Conservation (phyloP, 2,113 vertebrate species). For the Upupa epops region DNA sequence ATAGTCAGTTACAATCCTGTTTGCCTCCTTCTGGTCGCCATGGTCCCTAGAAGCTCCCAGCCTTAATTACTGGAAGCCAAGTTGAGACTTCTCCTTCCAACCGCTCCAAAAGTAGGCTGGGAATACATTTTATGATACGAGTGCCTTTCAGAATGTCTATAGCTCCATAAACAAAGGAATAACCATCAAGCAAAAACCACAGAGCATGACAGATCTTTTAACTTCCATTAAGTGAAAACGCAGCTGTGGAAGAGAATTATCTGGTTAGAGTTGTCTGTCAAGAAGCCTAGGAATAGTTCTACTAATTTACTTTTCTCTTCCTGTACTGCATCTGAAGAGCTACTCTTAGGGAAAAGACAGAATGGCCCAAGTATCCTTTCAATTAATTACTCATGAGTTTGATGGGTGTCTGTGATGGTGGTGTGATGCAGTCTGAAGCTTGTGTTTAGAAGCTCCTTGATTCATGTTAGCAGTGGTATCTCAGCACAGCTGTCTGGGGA, state of each 20-base stretch:
- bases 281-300: neutral
- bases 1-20: too few relatives aligned
- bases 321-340: neutral
- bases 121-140: neutral
- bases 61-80: too few relatives aligned
- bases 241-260: neutral
- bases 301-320: neutral
- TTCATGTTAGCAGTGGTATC: neutral
- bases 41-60: too few relatives aligned
- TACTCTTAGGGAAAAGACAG: neutral
- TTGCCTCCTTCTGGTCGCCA: too few relatives aligned
- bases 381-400: neutral
- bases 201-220: neutral
- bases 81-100: too few relatives aligned
- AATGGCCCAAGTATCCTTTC: neutral
- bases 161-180: neutral
- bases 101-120: too few relatives aligned
- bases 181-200: neutral
- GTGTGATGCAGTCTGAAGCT: neutral
- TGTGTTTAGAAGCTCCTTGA: neutral
- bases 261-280: neutral
- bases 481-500: neutral
- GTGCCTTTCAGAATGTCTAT: neutral
- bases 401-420: neutral
- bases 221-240: neutral